A percentile compares a stretch with the other conserved stretches of the same genome.
Evolutionary conservation across 2,113 vertebrate species (phyloP).

Genomic region (Morone saxatilis): DNA sequence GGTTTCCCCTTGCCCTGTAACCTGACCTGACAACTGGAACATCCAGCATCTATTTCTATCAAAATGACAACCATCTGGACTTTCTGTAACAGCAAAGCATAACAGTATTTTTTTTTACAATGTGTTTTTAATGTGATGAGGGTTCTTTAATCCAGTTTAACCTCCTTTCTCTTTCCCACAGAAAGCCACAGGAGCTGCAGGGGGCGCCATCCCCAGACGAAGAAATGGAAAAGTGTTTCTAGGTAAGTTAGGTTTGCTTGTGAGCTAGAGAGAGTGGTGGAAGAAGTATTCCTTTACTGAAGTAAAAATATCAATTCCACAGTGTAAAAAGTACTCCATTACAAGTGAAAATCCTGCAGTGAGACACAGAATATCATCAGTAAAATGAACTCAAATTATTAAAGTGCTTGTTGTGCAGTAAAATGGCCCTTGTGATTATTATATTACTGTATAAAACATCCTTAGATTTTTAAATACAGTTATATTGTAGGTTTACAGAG

Average conservation of each 20-base stretch:
- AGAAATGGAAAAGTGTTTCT: conserved; percentile 96
- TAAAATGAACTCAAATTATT: neutral
- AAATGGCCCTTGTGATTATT: neutral
- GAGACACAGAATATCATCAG: neutral
- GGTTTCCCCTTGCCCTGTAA: conserved; percentile 68
- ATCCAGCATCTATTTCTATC: conserved; percentile 65
- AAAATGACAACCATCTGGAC: conserved; percentile 52
- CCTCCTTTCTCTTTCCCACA: conserved; percentile 76
- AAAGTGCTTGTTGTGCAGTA: neutral
- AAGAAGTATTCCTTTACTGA: neutral
- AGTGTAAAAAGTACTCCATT: neutral
- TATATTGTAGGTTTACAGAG: neutral
- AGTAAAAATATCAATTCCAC: neutral
- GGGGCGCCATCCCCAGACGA: conserved; percentile 91
- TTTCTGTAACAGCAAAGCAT: conserved; percentile 2
- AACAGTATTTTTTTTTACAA: conserved; percentile 20
- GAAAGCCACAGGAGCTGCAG: conserved; percentile 96
- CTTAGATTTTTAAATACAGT: neutral
- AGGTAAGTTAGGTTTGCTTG: conserved; percentile 79
- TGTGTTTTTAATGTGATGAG: neutral
- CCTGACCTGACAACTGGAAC: conserved; percentile 51
- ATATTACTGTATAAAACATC: neutral
- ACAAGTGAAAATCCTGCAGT: neutral
- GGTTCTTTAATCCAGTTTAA: conserved; percentile 16
- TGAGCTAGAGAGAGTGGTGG: neutral